Conservation (phyloP, 1,140 invertebrate genomes). For the Cotesia glomerata region DNA sequence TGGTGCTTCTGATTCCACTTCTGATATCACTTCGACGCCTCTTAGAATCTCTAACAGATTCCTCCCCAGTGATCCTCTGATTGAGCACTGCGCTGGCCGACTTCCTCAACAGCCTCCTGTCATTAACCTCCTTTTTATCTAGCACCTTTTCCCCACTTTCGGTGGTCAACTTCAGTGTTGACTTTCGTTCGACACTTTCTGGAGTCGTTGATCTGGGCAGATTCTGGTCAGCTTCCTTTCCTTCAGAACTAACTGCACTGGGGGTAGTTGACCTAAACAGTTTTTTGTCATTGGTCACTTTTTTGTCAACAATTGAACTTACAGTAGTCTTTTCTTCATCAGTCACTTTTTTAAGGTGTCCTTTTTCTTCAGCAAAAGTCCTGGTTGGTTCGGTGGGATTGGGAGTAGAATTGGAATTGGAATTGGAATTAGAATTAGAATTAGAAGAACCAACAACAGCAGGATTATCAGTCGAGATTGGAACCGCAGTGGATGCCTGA, state of each 20-base stretch:
- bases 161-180: too few species aligned
- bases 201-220: background rate
- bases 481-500: background rate
- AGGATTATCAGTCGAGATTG: too few species aligned
- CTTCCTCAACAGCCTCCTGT: slow-evolving; percentile 40
- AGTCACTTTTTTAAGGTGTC: slow-evolving; percentile 19
- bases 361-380: slow-evolving; percentile 12
- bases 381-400: too few species aligned
- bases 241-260: too few species aligned
- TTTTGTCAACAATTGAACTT: background rate
- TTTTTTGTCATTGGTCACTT: background rate
- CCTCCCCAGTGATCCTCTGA: slow-evolving; percentile 36
- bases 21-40: slow-evolving; percentile 8
- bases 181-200: background rate
- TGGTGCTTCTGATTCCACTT: background rate
- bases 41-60: slow-evolving; percentile 23
- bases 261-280: too few species aligned
- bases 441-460: too few species aligned
- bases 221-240: too few species aligned
- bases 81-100: slow-evolving; percentile 48
- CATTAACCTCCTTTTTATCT: slow-evolving; percentile 25
- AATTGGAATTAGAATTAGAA: too few species aligned
- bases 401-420: too few species aligned
- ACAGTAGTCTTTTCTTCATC: background rate
- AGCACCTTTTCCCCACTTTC: too few species aligned